A percentile compares a stretch with the other conserved stretches of the same genome.
phyloP scores from a whole-genome alignment of 2,888 invertebrate species.

The Sinodicranocentrus sp. region DNA sequence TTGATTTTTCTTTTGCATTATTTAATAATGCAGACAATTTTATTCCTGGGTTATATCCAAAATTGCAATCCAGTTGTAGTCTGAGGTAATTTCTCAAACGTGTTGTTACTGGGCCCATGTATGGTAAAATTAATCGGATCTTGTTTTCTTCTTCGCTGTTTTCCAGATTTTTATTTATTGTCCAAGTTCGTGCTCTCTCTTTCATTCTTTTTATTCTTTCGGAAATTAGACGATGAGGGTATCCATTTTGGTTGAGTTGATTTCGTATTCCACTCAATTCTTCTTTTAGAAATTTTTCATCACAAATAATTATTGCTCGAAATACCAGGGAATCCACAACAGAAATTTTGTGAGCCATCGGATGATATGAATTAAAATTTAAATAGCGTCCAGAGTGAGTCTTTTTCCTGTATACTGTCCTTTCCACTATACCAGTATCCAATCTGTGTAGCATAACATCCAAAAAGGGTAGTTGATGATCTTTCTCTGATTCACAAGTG shows the following conservation, averaged over 20 bases:
- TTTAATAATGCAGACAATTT: not conserved
- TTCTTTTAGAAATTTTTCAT: not conserved
- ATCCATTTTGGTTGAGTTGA: slow-evolving; percentile 19
- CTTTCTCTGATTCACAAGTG: slow-evolving; percentile 38
- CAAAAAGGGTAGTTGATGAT: slow-evolving; percentile 16
- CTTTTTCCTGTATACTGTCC: slow-evolving; percentile 28
- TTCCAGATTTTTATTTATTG: not conserved
- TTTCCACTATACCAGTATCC: not conserved
- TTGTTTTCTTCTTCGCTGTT: slow-evolving; percentile 3
- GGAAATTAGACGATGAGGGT: slow-evolving; percentile 18
- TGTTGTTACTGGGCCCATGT: slow-evolving; percentile 23
- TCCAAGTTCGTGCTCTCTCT: not conserved
- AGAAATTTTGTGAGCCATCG: slow-evolving; percentile 30
- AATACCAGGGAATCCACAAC: slow-evolving; percentile 32
- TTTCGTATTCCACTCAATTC: slow-evolving; percentile 14
- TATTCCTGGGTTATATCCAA: slow-evolving; percentile 22
- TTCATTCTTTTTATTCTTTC: slow-evolving; percentile 24
- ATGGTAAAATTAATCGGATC: slow-evolving; percentile 23
- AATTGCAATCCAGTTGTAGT: not conserved
- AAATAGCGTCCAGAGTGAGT: slow-evolving; percentile 40
- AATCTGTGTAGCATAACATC: slow-evolving; percentile 23
- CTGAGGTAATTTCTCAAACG: not conserved
- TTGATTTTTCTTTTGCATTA: not conserved
- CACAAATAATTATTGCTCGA: slow-evolving; percentile 33
- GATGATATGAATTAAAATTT: slow-evolving; percentile 42